A percentile compares a stretch with the other conserved stretches of the same genome.
Evolutionary conservation across 2,113 vertebrate species (phyloP).

Genomic region (Pyrgilauda ruficollis): DNA sequence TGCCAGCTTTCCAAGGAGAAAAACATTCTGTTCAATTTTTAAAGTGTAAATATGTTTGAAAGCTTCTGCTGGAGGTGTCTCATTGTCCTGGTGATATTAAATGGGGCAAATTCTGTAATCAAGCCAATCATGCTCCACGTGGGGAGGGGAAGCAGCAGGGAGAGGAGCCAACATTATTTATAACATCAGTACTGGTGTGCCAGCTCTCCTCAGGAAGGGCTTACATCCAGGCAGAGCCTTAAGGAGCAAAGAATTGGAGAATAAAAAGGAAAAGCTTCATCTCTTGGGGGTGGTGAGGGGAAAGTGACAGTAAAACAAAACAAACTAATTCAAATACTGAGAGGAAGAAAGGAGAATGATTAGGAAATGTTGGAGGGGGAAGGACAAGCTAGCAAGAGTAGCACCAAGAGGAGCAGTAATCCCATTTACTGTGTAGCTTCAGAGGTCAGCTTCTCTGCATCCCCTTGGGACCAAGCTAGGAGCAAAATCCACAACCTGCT

Average conservation of each 20-base stretch:
- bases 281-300: neutral
- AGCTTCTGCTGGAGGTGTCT: constrained; percentile 30
- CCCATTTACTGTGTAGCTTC: neutral
- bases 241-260: neutral
- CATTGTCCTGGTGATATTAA: neutral
- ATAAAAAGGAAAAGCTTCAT: constrained; percentile 28
- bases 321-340: neutral
- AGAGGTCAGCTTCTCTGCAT: neutral
- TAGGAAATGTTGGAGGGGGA: neutral
- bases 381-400: neutral
- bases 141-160: neutral
- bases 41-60: constrained; percentile 2
- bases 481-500: neutral
- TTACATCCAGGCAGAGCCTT: neutral
- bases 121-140: neutral
- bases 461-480: neutral
- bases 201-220: constrained; percentile 48
- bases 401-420: neutral
- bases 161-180: constrained; percentile 14
- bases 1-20: neutral
- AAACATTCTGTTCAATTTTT: neutral
- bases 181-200: neutral
- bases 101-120: constrained; percentile 10
- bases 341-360: neutral
- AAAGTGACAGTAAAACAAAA: neutral